Conservation (phyloP, 2,888 invertebrate genomes). For the Acanthopleura granulata region DNA sequence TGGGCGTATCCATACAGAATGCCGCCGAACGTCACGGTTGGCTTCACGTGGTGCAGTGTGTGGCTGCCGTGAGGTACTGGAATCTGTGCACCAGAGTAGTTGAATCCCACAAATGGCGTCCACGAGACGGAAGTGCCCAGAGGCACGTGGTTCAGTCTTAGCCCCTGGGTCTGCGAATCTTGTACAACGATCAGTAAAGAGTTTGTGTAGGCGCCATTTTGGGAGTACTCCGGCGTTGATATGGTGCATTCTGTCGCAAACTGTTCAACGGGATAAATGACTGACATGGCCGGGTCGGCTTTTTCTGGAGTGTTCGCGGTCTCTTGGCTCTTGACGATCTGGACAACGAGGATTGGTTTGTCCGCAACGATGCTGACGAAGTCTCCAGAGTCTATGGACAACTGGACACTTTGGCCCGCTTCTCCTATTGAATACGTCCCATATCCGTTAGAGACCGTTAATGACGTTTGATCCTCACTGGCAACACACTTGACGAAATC, state of each 20-base stretch:
- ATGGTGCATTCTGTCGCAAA: slow-evolving; percentile 46
- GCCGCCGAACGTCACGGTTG: slow-evolving; percentile 44
- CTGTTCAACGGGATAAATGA: slow-evolving; percentile 49
- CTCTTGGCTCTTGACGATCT: slow-evolving; percentile 42
- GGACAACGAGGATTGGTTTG: slow-evolving; percentile 41
- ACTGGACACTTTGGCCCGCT: neutral
- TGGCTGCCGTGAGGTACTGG: slow-evolving; percentile 40
- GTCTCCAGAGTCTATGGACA: neutral
- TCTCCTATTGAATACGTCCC: neutral
- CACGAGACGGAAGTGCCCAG: slow-evolving; percentile 29
- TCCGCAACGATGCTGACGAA: slow-evolving; percentile 21
- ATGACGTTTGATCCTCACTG: slow-evolving; percentile 20
- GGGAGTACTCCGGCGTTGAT: slow-evolving; percentile 40
- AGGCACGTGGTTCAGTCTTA: slow-evolving; percentile 31
- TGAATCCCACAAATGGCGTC: slow-evolving; percentile 33
- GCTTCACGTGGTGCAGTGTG: slow-evolving; percentile 37
- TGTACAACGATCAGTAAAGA: slow-evolving; percentile 43
- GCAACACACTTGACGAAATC: slow-evolving; percentile 32
- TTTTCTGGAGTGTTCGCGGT: slow-evolving; percentile 32
- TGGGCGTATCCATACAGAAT: slow-evolving; percentile 46
- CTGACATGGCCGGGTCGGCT: slow-evolving; percentile 51
- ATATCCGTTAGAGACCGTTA: slow-evolving; percentile 3
- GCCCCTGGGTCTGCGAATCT: slow-evolving; percentile 31
- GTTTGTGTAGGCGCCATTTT: slow-evolving; percentile 33
- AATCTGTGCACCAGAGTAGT: slow-evolving; percentile 34